Evolutionary conservation across 1,140 invertebrate genomes (phyloP).

Genomic region (Diorhabda carinulata): DNA sequence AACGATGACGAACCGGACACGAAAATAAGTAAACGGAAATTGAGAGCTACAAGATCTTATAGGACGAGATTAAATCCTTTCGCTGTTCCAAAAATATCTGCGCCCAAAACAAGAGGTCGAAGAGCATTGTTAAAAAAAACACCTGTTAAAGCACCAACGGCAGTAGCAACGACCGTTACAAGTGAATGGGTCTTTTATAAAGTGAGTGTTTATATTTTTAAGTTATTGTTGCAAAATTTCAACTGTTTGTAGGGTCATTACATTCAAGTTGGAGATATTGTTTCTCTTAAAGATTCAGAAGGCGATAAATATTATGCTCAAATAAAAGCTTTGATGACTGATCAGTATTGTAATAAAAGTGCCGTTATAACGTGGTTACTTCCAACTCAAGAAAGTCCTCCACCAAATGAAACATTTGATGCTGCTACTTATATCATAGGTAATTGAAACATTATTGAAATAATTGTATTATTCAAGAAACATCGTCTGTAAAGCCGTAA

Average conservation of each 20-base stretch:
- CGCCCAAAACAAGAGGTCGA: conserved; percentile 68
- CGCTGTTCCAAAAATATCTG: conserved; percentile 47
- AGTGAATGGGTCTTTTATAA: conserved; percentile 80
- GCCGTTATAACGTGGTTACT: conserved; percentile 90
- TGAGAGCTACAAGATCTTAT: conserved; percentile 55
- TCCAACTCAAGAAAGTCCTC: conserved; percentile 77
- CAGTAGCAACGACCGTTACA: conserved; percentile 75
- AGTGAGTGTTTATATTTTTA: conserved; percentile 47
- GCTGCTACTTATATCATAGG: conserved; percentile 88
- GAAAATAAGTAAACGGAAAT: conserved; percentile 51
- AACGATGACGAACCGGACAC: conserved; percentile 41
- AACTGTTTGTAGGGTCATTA: conserved; percentile 65
- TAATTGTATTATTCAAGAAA: no score
- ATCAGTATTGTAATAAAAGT: conserved; percentile 92
- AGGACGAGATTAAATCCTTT: conserved; percentile 48
- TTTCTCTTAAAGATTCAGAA: conserved; percentile 75
- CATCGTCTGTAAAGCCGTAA: no score
- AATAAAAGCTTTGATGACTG: conserved; percentile 81
- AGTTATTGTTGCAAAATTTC: background rate
- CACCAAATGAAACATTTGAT: conserved; percentile 74
- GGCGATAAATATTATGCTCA: conserved; percentile 84
- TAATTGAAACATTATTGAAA: conserved; percentile 37
- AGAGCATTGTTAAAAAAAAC: conserved; percentile 77
- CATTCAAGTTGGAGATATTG: conserved; percentile 87
- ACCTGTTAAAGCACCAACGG: conserved; percentile 73